Evolutionary conservation across 2,888 invertebrate species (phyloP).

Genomic region (Perithous albicinctus): DNA sequence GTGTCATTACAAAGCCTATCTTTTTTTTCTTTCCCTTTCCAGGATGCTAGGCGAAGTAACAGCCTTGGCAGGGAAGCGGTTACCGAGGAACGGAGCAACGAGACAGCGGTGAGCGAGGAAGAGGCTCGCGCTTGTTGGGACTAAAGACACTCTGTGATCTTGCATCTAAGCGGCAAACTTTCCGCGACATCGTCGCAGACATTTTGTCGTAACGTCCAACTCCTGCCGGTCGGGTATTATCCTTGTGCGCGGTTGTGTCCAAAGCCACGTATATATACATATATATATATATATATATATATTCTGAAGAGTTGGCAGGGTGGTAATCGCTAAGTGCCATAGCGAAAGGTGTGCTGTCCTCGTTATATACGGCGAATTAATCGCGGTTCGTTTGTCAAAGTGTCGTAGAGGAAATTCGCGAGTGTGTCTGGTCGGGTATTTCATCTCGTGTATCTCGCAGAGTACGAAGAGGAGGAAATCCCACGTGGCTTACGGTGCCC

Average conservation of each 20-base stretch:
- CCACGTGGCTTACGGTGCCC: conserved; percentile 67
- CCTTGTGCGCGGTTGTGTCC: conserved; percentile 17
- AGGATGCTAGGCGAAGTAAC: conserved; percentile 52
- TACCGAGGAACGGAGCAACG: conserved; percentile 43
- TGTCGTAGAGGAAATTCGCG: conserved; percentile 4
- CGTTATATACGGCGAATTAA: not conserved
- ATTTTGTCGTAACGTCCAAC: not conserved
- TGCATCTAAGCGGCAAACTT: conserved; percentile 8
- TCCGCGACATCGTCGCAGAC: not conserved
- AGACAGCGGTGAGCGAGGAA: conserved; percentile 54
- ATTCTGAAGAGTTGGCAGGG: not conserved
- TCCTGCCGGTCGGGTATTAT: conserved; percentile 40
- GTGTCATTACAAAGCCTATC: conserved; percentile 55
- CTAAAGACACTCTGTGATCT: conserved; percentile 1
- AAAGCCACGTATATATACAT: not conserved
- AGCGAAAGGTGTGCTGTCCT: not conserved
- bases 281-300: too few relatives aligned
- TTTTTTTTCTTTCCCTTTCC: conserved; percentile 32
- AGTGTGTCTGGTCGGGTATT: not conserved
- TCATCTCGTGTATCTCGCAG: not conserved
- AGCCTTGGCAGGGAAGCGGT: conserved; percentile 61
- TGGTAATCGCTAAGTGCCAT: conserved; percentile 8
- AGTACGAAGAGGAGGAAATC: conserved; percentile 18
- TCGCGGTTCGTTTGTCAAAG: conserved; percentile 6
- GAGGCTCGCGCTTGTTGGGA: conserved; percentile 9